phyloP scores from a whole-genome alignment of 2,113 vertebrate species.

The Dinomys branickii region DNA sequence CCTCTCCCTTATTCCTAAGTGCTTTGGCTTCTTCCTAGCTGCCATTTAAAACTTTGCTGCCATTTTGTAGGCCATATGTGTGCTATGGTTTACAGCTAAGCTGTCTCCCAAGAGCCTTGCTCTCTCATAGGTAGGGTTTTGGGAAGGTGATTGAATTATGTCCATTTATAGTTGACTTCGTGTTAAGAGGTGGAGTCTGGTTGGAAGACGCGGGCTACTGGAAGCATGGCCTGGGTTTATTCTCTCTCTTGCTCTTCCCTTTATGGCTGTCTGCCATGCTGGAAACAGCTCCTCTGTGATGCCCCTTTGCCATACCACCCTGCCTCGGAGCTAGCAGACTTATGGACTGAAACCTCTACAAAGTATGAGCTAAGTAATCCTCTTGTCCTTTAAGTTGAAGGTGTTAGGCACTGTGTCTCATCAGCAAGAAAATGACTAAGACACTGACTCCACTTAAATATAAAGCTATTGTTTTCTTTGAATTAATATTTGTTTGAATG shows the following conservation, averaged over 20 bases:
- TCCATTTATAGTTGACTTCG: not conserved
- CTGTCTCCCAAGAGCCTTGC: not conserved
- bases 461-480: not conserved
- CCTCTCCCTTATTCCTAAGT: not conserved
- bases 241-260: not conserved
- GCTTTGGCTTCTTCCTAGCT: not conserved
- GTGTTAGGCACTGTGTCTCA: not conserved
- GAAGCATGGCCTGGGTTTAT: not conserved
- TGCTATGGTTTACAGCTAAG: not conserved
- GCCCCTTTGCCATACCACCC: not conserved
- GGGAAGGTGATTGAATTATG: not conserved
- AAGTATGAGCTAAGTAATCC: not conserved
- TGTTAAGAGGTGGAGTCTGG: not conserved
- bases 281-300: not conserved
- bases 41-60: not conserved
- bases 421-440: not conserved
- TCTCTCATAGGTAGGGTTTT: not conserved
- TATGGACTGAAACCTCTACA: not conserved
- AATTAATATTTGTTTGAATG: conserved; percentile 25
- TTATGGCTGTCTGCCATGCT: not conserved
- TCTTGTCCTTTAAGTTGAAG: not conserved
- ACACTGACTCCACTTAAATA: not conserved
- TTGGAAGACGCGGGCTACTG: not conserved
- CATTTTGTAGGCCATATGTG: not conserved
- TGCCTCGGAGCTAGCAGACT: not conserved